Evolutionary conservation across 2,888 invertebrate genomes (phyloP).

Genomic region (Rhopalosiphum nymphaeae): DNA sequence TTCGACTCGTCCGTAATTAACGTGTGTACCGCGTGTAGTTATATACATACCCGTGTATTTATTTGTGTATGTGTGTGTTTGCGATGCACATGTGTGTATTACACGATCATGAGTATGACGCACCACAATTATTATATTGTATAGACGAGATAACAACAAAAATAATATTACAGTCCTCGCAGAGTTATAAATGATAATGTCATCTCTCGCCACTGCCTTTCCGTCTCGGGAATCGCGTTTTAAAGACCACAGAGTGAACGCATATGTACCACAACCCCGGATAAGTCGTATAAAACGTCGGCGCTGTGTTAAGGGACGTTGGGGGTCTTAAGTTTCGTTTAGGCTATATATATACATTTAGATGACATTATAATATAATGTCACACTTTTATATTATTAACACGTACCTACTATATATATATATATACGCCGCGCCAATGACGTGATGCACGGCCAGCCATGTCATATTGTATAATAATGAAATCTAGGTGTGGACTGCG

Average conservation of each 20-base stretch:
- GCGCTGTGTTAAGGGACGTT: neutral
- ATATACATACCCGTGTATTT: neutral
- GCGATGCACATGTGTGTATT: neutral
- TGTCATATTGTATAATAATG: neutral
- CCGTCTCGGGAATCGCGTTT: neutral
- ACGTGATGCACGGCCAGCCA: no score
- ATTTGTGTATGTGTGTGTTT: neutral
- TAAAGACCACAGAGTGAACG: neutral
- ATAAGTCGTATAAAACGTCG: neutral
- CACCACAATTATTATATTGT: neutral
- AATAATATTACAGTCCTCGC: neutral
- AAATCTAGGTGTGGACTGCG: neutral
- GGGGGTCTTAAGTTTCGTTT: neutral
- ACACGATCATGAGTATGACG: slow-evolving; percentile 17
- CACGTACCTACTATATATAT: no score
- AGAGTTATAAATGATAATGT: neutral
- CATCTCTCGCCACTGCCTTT: neutral
- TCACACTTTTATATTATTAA: neutral
- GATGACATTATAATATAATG: neutral
- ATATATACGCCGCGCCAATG: no score
- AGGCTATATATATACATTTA: neutral
- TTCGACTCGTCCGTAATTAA: neutral
- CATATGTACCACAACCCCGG: neutral
- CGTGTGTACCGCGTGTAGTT: neutral
- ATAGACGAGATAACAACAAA: neutral